Evolutionary conservation across 2,888 invertebrate species (phyloP), one percentile per base, ranked within the genome.

Genomic region (Morpho achilles): DNA sequence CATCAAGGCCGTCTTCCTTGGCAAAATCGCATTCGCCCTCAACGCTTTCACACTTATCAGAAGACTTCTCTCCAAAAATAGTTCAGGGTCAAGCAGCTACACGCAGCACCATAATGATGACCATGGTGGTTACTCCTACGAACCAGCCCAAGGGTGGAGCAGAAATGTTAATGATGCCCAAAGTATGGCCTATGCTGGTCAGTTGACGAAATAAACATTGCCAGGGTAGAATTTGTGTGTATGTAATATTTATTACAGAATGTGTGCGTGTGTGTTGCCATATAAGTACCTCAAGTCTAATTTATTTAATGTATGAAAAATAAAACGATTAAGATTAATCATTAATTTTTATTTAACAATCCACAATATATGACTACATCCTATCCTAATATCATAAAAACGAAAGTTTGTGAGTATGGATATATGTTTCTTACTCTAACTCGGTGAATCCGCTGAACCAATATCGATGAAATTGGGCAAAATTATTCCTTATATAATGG

Each of bases 21-120:
- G 96, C 73, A 97, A 97, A 91, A 93, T 96, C 67, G 96, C 96
- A n/a, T 92, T 97, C 58, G 92, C 96, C 67, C 92, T 96, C 78
- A 93, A 94, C 59, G 93, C 93, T 39, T 92, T 96, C 72, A 93
- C 93, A 73, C 85, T 89, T 1, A 83, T 91, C 70, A 85, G 84
- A 73, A 96, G 95, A 79, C 91, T 96, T n/a, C 78, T 96, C 53
- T 94, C 93, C 83, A 94, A 82, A 92, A 93, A 76, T 58, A 64
- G 73, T 60, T 59, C 59, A 6, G 70, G 67, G 8, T 65, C 72
- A 65, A 93, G 94, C 75, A 95, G 95, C 72, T 94, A 94, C 16
- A 86, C 92, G 32, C 92, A 92, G 72, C 93, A 92, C 73, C 92
- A 93, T 43, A 92, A 93, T 62, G 89, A 91, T 0, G 92, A 92